These are phyloP conservation scores for Gandaritis pyraliata DNA, from an alignment of 2,888 invertebrate genomes.

Conservation along the genomic window DNA sequence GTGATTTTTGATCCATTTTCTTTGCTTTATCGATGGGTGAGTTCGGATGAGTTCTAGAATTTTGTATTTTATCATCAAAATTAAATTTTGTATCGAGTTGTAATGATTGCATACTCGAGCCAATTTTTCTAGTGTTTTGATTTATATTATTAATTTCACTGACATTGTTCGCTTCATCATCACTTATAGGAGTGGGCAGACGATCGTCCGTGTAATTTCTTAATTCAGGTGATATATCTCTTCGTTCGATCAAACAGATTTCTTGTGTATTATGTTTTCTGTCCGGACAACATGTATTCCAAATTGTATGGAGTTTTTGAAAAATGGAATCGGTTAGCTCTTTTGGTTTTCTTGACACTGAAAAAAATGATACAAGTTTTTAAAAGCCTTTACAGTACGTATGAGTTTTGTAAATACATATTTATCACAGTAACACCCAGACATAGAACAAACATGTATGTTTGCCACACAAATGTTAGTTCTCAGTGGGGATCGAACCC, in stretches of 20 bases:
- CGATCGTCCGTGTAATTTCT: conserved; percentile 60
- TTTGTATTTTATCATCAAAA: conserved; percentile 12
- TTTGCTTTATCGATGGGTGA: background rate
- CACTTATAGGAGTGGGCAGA: conserved; percentile 58
- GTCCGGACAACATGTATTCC: conserved; percentile 71
- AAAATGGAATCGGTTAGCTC: conserved; percentile 60
- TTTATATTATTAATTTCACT: background rate
- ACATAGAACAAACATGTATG: no score
- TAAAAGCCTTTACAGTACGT: no score
- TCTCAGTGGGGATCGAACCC: no score
- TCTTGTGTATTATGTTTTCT: conserved; percentile 53
- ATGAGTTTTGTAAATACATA: no score
- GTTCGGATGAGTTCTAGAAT: conserved; percentile 3
- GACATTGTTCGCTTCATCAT: conserved; percentile 50
- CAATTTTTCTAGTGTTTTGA: conserved; percentile 20
- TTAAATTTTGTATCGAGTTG: background rate
- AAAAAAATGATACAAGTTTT: conserved; percentile 2
- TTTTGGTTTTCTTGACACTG: conserved; percentile 67
- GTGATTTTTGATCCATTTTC: background rate
- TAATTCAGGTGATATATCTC: conserved; percentile 57
- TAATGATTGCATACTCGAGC: conserved; percentile 15
- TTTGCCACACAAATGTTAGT: no score
- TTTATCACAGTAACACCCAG: no score
- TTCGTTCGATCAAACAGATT: conserved; percentile 48
- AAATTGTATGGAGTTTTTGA: conserved; percentile 57